A percentile compares a stretch with the other conserved stretches of the same genome.
Evolutionary conservation across 2,888 invertebrate species (phyloP).

Genomic region (Halictus ligatus): DNA sequence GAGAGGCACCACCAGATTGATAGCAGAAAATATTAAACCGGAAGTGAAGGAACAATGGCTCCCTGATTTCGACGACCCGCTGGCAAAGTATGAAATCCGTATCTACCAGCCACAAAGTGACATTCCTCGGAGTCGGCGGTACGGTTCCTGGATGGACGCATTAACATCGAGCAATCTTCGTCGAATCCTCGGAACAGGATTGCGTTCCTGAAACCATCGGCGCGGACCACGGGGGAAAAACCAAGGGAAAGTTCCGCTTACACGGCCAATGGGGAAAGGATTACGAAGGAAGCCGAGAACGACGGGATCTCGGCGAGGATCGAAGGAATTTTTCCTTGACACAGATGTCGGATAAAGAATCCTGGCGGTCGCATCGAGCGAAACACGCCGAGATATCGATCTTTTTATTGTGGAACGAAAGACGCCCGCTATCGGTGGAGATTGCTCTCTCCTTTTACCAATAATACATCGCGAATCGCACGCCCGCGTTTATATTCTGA

Average conservation of each 20-base stretch:
- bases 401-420: slow-evolving; percentile 46
- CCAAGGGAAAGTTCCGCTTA: slow-evolving; percentile 37
- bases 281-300: slow-evolving; percentile 60
- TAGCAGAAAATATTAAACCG: neutral
- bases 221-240: neutral
- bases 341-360: slow-evolving; percentile 70
- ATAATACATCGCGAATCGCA: slow-evolving; percentile 50
- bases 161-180: slow-evolving; percentile 50
- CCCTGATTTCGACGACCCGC: neutral
- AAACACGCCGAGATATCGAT: slow-evolving; percentile 60
- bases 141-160: slow-evolving; percentile 9
- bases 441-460: slow-evolving; percentile 53
- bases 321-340: slow-evolving; percentile 68
- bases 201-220: slow-evolving; percentile 19
- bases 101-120: neutral
- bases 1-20: neutral
- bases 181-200: slow-evolving; percentile 34
- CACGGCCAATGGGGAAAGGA: slow-evolving; percentile 50
- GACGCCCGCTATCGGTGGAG: slow-evolving; percentile 39
- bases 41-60: neutral
- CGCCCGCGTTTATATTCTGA: slow-evolving; percentile 51
- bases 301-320: slow-evolving; percentile 58
- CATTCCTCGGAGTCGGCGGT: neutral
- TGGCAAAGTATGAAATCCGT: neutral
- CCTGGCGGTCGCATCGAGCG: slow-evolving; percentile 61